Evolutionary conservation across 2,113 vertebrate genomes (phyloP).

Genomic region (Stercorarius parasiticus): DNA sequence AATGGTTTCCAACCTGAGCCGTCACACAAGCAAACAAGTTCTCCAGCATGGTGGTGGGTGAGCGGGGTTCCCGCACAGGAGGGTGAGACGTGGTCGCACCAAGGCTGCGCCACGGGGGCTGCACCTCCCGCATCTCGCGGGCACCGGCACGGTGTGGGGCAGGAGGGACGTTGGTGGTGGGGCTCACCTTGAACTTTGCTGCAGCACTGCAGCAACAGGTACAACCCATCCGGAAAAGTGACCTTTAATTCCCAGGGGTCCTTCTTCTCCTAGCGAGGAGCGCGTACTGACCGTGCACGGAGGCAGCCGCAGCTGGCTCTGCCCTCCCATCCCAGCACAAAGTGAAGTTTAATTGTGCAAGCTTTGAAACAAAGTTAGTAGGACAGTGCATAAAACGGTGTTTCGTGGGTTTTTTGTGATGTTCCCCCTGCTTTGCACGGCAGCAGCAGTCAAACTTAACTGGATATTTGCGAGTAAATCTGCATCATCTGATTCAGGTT

Average conservation of each 20-base stretch:
- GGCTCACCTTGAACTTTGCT: background rate
- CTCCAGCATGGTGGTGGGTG: too few species aligned
- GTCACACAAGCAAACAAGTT: background rate
- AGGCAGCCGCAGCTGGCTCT: background rate
- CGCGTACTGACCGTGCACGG: rapidly evolving
- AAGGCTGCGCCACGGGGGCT: too few species aligned
- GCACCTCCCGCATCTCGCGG: background rate
- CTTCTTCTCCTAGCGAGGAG: background rate
- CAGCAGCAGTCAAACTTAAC: too few species aligned
- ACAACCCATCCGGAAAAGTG: background rate
- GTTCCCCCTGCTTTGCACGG: background rate
- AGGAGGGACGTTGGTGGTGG: rapidly evolving
- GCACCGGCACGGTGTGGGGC: too few species aligned
- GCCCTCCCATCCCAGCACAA: background rate
- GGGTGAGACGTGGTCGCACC: too few species aligned
- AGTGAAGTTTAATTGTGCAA: too few species aligned
- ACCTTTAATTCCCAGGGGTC: background rate
- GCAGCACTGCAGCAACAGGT: background rate
- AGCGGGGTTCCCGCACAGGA: too few species aligned
- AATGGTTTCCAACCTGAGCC: background rate
- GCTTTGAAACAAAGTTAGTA: background rate
- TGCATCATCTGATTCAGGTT: background rate
- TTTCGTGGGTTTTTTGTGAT: background rate
- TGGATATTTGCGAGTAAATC: background rate
- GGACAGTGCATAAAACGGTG: rapidly evolving